Percentiles rank a stretch among this genome's conserved stretches.
Conservation (phyloP, 53 echinoderm and acorn worm genomes). For the Crossaster papposus region DNA sequence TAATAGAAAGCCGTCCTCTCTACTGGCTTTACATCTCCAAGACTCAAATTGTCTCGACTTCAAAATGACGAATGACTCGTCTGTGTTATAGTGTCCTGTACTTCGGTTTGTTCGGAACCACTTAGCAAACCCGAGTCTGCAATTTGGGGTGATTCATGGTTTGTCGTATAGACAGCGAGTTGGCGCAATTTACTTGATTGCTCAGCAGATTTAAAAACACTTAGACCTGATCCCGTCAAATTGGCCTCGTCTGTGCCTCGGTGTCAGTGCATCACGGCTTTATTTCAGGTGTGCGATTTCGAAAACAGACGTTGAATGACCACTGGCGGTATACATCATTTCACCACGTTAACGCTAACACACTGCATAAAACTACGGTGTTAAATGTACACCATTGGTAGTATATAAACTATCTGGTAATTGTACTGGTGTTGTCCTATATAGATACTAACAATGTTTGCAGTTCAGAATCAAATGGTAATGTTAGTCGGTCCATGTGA, state of each 20-base stretch:
- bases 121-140: neutral
- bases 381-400: too few relatives aligned
- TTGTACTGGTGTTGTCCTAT: too few relatives aligned
- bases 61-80: neutral
- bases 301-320: too few relatives aligned
- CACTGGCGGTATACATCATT: too few relatives aligned
- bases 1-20: neutral
- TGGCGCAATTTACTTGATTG: slow-evolving; percentile 3
- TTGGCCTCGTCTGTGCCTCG: neutral
- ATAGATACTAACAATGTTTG: too few relatives aligned
- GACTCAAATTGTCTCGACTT: neutral
- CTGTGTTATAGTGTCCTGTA: neutral
- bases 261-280: neutral
- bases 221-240: neutral
- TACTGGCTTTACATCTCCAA: neutral
- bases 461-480: too few relatives aligned
- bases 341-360: too few relatives aligned
- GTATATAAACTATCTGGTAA: too few relatives aligned
- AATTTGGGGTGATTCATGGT: neutral
- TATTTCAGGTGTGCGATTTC: neutral
- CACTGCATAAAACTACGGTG: too few relatives aligned
- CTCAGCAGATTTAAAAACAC: neutral
- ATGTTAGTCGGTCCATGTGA: too few relatives aligned
- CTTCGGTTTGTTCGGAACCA: neutral
- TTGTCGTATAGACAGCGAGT: neutral